These are phyloP conservation scores for Elephas maximus DNA, from an alignment of 2,113 vertebrate species.

Conservation along the genomic window DNA sequence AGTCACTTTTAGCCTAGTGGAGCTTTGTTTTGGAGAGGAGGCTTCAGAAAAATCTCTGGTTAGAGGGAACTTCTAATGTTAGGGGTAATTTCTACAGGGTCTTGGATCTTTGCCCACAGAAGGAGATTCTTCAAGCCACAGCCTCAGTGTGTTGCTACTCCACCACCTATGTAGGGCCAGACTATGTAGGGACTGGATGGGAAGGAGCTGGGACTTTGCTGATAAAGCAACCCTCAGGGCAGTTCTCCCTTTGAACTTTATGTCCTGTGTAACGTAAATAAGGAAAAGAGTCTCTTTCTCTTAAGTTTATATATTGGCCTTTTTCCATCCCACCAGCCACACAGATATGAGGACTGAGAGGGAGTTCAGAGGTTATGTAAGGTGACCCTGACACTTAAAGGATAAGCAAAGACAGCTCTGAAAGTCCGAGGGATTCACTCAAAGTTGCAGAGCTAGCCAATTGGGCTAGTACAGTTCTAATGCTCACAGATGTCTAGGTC, in stretches of 20 bases:
- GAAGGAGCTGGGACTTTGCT: background rate
- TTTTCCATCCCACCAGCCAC: background rate
- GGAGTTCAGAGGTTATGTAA: background rate
- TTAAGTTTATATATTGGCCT: background rate
- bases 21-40: background rate
- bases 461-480: background rate
- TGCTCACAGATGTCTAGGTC: background rate
- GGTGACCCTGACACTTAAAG: background rate
- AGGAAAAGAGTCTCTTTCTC: background rate
- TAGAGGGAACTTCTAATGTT: background rate
- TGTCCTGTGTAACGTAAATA: background rate
- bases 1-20: background rate
- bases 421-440: background rate
- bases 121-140: background rate
- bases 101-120: background rate
- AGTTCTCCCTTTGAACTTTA: background rate
- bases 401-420: background rate
- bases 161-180: background rate
- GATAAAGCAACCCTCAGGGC: background rate
- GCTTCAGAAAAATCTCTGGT: slow-evolving; percentile 43
- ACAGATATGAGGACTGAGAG: background rate
- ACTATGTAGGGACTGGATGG: background rate
- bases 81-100: background rate
- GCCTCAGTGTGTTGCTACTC: background rate
- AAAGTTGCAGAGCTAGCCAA: background rate